phyloP scores from a whole-genome alignment of 2,113 vertebrate genomes.

The Urocitellus parryii region DNA sequence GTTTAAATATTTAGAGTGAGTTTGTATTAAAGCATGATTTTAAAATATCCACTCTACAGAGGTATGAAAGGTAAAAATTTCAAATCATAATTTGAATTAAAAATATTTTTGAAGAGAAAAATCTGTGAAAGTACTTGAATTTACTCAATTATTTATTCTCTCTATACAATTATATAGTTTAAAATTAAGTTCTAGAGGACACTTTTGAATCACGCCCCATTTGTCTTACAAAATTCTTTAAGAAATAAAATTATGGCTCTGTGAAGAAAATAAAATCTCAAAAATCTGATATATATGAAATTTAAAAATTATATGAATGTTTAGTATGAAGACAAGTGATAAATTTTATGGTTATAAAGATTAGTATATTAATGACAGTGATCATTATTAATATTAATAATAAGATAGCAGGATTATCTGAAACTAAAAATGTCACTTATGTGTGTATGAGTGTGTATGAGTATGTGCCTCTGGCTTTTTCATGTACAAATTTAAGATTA shows the following conservation, averaged over 20 bases:
- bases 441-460: no score
- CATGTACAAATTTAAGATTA: background rate
- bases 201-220: background rate
- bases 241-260: background rate
- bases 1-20: conserved; percentile 1
- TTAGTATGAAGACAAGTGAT: background rate
- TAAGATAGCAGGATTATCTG: background rate
- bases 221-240: conserved; percentile 24
- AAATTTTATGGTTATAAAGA: background rate
- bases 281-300: background rate
- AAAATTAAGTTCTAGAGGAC: background rate
- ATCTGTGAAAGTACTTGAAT: conserved; percentile 16
- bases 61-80: background rate
- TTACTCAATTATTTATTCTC: background rate
- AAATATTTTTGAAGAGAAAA: background rate
- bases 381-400: background rate
- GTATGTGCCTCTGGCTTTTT: background rate
- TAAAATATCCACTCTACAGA: background rate
- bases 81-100: background rate
- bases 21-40: background rate
- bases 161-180: background rate
- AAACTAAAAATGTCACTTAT: background rate
- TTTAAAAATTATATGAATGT: background rate
- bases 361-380: background rate
- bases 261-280: conserved; percentile 18